These are phyloP conservation scores for Alloplasta piceator DNA, from an alignment of 2,888 invertebrate species.

Conservation along the genomic window DNA sequence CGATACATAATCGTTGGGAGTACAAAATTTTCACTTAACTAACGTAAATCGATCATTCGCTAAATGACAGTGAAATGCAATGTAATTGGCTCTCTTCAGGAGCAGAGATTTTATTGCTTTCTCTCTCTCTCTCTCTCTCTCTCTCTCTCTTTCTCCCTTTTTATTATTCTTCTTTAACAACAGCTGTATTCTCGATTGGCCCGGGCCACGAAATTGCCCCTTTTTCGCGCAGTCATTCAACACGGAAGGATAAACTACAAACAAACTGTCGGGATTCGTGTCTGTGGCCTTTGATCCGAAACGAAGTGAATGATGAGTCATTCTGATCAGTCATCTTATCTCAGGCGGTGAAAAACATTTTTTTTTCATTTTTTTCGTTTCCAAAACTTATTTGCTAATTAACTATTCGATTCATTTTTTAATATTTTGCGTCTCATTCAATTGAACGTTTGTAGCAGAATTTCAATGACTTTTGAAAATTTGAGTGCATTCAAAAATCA, in stretches of 20 bases:
- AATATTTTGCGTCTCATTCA: too few species aligned
- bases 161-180: conserved; percentile 65
- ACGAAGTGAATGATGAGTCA: conserved; percentile 24
- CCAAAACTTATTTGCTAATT: conserved; percentile 23
- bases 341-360: conserved; percentile 25
- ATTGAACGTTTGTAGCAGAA: too few species aligned
- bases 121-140: neutral
- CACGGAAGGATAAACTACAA: conserved; percentile 66
- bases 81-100: conserved; percentile 63
- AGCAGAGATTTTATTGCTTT: conserved; percentile 24
- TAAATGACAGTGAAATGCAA: conserved; percentile 62
- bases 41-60: conserved; percentile 58
- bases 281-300: conserved; percentile 39
- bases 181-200: conserved; percentile 45
- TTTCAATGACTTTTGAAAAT: too few species aligned
- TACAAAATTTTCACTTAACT: too few species aligned
- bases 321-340: conserved; percentile 57
- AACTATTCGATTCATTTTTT: neutral
- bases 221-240: conserved; percentile 73
- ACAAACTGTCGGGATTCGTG: conserved; percentile 52
- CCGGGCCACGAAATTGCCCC: conserved; percentile 71
- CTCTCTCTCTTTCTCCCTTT: conserved; percentile 6
- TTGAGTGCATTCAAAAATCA: too few species aligned
- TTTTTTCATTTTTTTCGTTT: neutral
- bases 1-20: too few species aligned